These are phyloP conservation scores for Aphis gossypii DNA, from an alignment of 1,140 invertebrate genomes.

Conservation along the genomic window DNA sequence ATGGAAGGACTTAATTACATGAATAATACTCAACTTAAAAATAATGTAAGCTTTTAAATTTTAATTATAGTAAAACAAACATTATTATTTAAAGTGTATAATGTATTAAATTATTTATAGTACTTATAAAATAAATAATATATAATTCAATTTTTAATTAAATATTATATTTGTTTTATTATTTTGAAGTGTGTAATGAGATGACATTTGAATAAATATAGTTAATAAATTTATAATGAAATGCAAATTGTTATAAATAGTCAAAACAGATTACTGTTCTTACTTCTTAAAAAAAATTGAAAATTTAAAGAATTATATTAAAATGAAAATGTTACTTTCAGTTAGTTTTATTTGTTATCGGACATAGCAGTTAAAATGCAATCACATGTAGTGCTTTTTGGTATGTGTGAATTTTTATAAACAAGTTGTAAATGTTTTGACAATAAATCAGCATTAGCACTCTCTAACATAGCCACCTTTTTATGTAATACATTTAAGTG, in stretches of 20 bases:
- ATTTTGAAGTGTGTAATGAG: not conserved
- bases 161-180: not conserved
- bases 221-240: not conserved
- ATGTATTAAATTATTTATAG: not conserved
- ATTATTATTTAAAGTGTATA: not conserved
- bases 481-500: conserved; percentile 62
- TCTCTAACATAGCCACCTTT: conserved; percentile 63
- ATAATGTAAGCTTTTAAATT: conserved; percentile 21
- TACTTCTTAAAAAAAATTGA: not conserved
- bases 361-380: conserved; percentile 22
- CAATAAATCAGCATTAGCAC: conserved; percentile 63
- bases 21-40: not conserved
- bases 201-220: not conserved
- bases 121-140: not conserved
- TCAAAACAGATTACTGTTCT: not conserved
- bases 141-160: not conserved
- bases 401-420: conserved; percentile 60
- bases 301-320: not conserved
- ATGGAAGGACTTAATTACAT: conserved; percentile 20
- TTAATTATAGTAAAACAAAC: not conserved
- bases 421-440: conserved; percentile 62
- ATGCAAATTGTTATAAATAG: conserved; percentile 3
- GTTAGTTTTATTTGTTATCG: not conserved
- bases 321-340: not conserved
- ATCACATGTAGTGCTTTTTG: conserved; percentile 61